Base-by-base conservation (phyloP, 1,140 invertebrate species). In the Drosophila parabipectinata region DNA sequence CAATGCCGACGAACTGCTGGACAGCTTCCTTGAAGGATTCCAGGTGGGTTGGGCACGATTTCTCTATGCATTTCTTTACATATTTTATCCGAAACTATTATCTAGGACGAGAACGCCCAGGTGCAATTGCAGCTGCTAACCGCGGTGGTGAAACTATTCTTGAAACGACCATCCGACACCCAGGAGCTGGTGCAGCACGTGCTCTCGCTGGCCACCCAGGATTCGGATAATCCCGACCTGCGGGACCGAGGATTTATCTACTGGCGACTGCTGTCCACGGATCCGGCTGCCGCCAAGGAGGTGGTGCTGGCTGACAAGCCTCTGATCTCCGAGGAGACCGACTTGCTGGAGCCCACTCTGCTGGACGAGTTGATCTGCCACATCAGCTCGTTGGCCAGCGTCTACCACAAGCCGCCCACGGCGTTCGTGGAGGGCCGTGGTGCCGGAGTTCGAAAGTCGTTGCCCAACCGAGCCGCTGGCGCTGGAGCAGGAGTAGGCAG, bases 281-380 rank as follows among this genome's bases (percentile, higher is more conserved):
- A 99, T 93, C 99, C 99, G 4, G 98, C 97, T 24, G 98, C 98
- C 6, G 99, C 99, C 21, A 99, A 99, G 92, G 98, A 99, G 93
- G 98, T 98, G 34, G 99, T 99, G n/a, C 93, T 99, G 12, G 99
- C 99, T 1, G 99, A 99, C 91, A 99, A 99, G 92, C 99, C 99
- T 15, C 94, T 99, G 5, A 99, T 99, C 83, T 99, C 98, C 0
- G 99, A 99, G 92, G 99, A 99, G 93, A 99, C 99, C 0, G 99
- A 99, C 93, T 93, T 99, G 4, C 93, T 99, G 44, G 99, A 99
- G 92, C 99, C 99, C 7, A 99, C 99, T 0, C 93, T 99, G 12
- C 93, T 99, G 32, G 99, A 99, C 92, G 99, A 99, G 93, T 94
- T 99, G 24, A 99, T 99, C 87, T 99, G 99, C 93, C 98, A 99